Evolutionary conservation across 2,797 vertebrate species (phyloP).

Genomic region (Tokudaia muenninki): DNA sequence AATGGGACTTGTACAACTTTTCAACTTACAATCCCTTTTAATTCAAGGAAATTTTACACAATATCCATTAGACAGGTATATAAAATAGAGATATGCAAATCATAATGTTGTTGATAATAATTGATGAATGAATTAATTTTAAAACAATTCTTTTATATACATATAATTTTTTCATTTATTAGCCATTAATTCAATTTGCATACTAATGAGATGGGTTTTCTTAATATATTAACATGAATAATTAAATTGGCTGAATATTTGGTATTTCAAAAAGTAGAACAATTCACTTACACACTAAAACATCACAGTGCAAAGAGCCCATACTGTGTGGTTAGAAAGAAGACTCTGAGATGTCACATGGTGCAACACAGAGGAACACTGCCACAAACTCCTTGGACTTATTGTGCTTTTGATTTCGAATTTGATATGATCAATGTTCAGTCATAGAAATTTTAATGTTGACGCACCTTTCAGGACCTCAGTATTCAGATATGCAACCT

Average conservation of each 20-base stretch:
- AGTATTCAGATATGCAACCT: not conserved
- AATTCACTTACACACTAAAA: not conserved
- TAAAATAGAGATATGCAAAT: not conserved
- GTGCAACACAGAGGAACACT: rapidly evolving
- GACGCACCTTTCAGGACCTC: not conserved
- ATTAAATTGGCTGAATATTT: not conserved
- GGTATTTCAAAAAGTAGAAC: not conserved
- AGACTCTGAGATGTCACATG: no score
- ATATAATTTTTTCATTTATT: not conserved
- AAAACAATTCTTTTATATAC: not conserved
- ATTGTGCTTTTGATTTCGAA: not conserved
- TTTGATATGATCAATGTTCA: not conserved
- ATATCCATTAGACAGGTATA: not conserved
- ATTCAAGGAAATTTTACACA: not conserved
- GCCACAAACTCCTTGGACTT: not conserved
- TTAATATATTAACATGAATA: not conserved
- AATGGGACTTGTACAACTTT: not conserved
- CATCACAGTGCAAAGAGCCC: not conserved
- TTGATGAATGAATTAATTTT: not conserved
- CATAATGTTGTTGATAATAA: not conserved
- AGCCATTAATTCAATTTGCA: not conserved
- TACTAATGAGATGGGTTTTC: not conserved
- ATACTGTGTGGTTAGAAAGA: not conserved
- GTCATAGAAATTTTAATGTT: not conserved
- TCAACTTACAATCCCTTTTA: not conserved